A percentile compares a stretch with the other conserved stretches of the same genome.
phyloP scores from a whole-genome alignment of 2,888 invertebrate genomes.

The Sarcophaga rosellei region DNA sequence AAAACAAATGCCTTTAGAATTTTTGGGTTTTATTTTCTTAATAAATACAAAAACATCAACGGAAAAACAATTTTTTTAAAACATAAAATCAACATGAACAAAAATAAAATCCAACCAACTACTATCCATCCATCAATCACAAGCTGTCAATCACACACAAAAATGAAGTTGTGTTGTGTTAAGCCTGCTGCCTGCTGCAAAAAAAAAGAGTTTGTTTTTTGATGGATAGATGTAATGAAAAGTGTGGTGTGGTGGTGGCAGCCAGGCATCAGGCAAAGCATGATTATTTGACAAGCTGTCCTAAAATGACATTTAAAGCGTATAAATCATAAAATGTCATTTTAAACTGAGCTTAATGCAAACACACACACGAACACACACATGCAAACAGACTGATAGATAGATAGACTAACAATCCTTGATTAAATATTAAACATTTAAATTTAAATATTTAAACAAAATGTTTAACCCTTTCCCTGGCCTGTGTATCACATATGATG shows the following conservation, averaged over 20 bases:
- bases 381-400: no score
- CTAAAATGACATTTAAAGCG: constrained; percentile 37
- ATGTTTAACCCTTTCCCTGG: background rate
- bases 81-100: background rate
- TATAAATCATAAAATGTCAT: constrained; percentile 37
- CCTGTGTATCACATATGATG: no score
- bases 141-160: constrained; percentile 56
- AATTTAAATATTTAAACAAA: background rate
- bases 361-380: no score
- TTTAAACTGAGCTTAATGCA: no score
- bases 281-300: constrained; percentile 52
- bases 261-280: background rate
- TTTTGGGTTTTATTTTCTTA: constrained; percentile 16
- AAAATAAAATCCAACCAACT: no score
- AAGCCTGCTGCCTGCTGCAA: background rate
- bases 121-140: constrained; percentile 46
- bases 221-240: no score
- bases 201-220: no score
- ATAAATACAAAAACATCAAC: constrained; percentile 9
- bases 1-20: background rate
- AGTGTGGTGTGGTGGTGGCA: no score
- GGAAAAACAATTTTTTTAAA: background rate
- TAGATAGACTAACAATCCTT: no score
- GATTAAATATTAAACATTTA: background rate
- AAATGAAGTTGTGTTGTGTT: constrained; percentile 43